A percentile compares a stretch with the other conserved stretches of the same genome.
phyloP scores from a whole-genome alignment of 1,140 invertebrate genomes.

The Aphaenogaster rudis region DNA sequence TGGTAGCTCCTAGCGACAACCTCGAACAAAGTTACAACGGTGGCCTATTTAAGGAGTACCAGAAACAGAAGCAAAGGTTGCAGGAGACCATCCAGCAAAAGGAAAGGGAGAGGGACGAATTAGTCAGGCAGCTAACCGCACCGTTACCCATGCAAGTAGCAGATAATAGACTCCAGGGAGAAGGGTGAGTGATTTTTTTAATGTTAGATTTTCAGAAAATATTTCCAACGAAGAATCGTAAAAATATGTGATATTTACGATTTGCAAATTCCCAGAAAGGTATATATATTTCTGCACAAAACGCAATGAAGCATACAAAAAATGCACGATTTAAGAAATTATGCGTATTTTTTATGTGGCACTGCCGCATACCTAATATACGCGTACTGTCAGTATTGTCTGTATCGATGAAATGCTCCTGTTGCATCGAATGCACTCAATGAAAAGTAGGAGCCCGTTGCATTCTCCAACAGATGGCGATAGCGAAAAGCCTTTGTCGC shows the following conservation, averaged over 20 bases:
- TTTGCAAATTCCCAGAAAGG: not conserved
- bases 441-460: conserved; percentile 49
- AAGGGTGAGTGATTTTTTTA: conserved; percentile 82
- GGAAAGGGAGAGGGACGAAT: conserved; percentile 88
- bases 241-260: not conserved
- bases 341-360: not conserved
- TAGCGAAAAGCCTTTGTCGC: conserved; percentile 69
- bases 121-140: conserved; percentile 87
- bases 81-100: conserved; percentile 89
- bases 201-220: conserved; percentile 7
- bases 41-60: conserved; percentile 91
- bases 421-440: conserved; percentile 49
- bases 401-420: not conserved
- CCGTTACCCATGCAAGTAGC: conserved; percentile 81
- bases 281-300: not conserved
- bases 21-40: conserved; percentile 89
- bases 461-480: conserved; percentile 76
- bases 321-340: not conserved
- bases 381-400: not conserved
- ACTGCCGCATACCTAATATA: not conserved
- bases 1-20: conserved; percentile 80
- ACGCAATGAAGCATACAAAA: not conserved
- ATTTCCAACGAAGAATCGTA: not conserved
- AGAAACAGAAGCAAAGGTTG: conserved; percentile 90
- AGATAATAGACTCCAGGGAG: conserved; percentile 86